Conservation (phyloP, 2,113 vertebrate species). For the Noctilio leporinus region DNA sequence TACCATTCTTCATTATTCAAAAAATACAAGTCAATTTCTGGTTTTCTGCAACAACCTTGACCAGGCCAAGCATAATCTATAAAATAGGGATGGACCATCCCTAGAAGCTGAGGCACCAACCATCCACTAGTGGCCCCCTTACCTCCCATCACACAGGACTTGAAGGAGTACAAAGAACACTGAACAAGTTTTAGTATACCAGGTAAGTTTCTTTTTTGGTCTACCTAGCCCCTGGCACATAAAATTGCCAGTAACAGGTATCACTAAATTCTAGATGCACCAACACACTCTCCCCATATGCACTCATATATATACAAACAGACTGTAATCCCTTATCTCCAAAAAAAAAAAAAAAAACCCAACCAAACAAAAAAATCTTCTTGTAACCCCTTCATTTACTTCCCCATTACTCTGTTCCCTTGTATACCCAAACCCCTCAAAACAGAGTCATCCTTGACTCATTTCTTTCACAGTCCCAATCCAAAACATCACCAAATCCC, state of each 20-base stretch:
- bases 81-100: neutral
- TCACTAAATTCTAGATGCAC: constrained; percentile 22
- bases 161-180: neutral
- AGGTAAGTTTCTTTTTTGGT: neutral
- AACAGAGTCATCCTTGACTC: neutral
- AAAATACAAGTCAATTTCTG: neutral
- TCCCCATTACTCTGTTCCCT: neutral
- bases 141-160: neutral
- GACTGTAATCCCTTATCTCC: neutral
- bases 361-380: neutral
- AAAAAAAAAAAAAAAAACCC: no score
- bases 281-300: neutral
- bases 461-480: neutral
- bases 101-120: neutral
- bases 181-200: neutral
- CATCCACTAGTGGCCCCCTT: neutral
- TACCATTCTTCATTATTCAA: neutral
- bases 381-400: neutral
- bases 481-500: neutral
- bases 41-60: neutral
- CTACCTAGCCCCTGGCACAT: neutral
- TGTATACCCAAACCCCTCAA: neutral
- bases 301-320: neutral
- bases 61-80: neutral
- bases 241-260: neutral